Base-by-base conservation (phyloP, 1,140 invertebrate genomes). In the Dreissena polymorpha region DNA sequence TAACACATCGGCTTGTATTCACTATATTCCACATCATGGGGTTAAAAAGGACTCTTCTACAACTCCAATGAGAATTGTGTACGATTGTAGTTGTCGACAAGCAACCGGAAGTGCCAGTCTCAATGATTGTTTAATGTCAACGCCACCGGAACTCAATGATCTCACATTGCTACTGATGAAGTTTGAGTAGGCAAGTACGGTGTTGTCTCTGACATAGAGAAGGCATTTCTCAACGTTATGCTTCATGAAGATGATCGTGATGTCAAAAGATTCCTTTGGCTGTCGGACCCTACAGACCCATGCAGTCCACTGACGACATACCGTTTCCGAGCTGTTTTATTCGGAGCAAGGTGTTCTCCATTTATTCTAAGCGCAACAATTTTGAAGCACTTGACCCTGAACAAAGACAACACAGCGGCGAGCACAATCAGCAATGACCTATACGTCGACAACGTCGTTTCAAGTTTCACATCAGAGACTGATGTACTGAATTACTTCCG, bases 231-330 rank as follows among this genome's bases (percentile, higher is more conserved):
- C 16, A 75, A 68, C 55, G 23, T 72, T 60, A 16, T 10, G 18
- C 60, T 74, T 12, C 13, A 82, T 18, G 77, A 73, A 51, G 13
- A 71, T 12, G 21, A 50, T 53, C n/a, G 76, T n/a, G 53, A 73
- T 53, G 49, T 69, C 23, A 85, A 13, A 14, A 63, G 55, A 49
- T 74, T 64, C 60, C 27, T 74, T 94, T 77, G 23, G 60, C 39
- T 65, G 39, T 25, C 3, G 10, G 25, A 64, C 29, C 57, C 64
- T 25, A 29, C n/a, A 13, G 60, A 64, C 39, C 57, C 64, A 16
- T 25, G 39, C 21, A 65, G 63, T 29, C 57, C 13, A 12, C 27
- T 77, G 16, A 27, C 13, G 23, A 53, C 39, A 25, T 77, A 65
- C 39, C 60, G 55, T 10, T 77, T 77, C 39, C 23, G 50, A 13